Evolutionary conservation across 2,888 invertebrate genomes (phyloP).

Genomic region (Drosophila trichaetosa): DNA sequence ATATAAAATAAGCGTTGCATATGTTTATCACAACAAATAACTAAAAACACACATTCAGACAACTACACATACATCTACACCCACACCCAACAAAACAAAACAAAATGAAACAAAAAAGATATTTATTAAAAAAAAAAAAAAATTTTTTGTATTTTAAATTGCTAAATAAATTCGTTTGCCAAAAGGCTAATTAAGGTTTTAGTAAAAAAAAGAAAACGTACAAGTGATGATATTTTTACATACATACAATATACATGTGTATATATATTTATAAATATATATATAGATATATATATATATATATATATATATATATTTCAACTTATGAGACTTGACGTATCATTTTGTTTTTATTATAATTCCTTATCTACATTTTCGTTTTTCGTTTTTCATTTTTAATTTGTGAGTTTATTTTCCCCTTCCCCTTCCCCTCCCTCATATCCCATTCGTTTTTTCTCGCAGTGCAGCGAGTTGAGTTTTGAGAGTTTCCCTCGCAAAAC

Average conservation of each 20-base stretch:
- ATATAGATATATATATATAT: neutral
- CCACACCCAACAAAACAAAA: neutral
- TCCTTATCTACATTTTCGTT: neutral
- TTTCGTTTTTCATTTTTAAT: slow-evolving; percentile 5
- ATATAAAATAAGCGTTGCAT: slow-evolving; percentile 52
- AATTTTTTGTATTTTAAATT: slow-evolving; percentile 18
- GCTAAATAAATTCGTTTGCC: slow-evolving; percentile 32
- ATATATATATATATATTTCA: slow-evolving; percentile 4
- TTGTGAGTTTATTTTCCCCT: neutral
- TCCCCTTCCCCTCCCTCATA: neutral
- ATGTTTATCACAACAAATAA: slow-evolving; percentile 28
- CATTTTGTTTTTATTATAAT: slow-evolving; percentile 26
- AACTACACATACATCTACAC: neutral
- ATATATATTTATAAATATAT: neutral
- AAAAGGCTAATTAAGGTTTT: slow-evolving; percentile 32
- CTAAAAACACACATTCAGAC: slow-evolving; percentile 2
- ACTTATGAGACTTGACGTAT: slow-evolving; percentile 39
- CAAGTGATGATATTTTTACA: slow-evolving; percentile 47
- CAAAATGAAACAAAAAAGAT: slow-evolving; percentile 4
- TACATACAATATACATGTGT: neutral
- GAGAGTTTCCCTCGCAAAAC: slow-evolving; percentile 7
- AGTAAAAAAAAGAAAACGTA: slow-evolving; percentile 18
- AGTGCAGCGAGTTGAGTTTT: neutral
- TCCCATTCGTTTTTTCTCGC: neutral
- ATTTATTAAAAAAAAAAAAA: slow-evolving; percentile 34